Percentiles rank a stretch among this genome's conserved stretches.
Evolutionary conservation across 2,888 invertebrate species (phyloP).

Genomic region (Diaprepes abbreviatus): DNA sequence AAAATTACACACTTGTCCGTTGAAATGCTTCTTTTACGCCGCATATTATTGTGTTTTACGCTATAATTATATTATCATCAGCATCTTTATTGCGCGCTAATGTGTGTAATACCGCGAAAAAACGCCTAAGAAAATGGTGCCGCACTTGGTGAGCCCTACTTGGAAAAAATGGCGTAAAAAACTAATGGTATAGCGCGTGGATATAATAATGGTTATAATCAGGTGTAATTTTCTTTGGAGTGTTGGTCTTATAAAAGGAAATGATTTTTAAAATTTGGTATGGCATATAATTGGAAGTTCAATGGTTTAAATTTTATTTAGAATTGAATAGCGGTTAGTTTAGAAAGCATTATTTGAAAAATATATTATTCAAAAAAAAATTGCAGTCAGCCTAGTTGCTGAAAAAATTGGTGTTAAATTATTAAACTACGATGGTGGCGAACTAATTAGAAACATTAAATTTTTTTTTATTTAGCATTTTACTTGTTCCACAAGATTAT

Average conservation of each 20-base stretch:
- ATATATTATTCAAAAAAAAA: too few species aligned
- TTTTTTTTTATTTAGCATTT: too few species aligned
- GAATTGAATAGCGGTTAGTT: too few species aligned
- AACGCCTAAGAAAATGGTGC: conserved; percentile 22
- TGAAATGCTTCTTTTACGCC: conserved; percentile 41
- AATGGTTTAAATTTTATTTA: too few species aligned
- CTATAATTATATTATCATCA: conserved; percentile 48
- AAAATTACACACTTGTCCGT: conserved; percentile 52
- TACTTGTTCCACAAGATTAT: too few species aligned
- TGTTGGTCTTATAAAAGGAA: background rate
- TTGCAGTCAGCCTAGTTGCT: too few species aligned
- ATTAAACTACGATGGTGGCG: too few species aligned
- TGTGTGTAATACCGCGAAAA: conserved; percentile 41
- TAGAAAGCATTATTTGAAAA: too few species aligned
- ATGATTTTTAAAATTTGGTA: background rate
- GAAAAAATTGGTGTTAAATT: too few species aligned
- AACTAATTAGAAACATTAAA: too few species aligned
- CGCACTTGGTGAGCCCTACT: conserved; percentile 13
- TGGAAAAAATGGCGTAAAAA: conserved; percentile 23
- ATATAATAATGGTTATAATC: conserved; percentile 28
- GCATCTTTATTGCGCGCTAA: conserved; percentile 41
- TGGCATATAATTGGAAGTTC: background rate
- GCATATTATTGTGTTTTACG: conserved; percentile 41
- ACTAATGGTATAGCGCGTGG: conserved; percentile 28
- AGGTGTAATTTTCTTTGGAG: conserved; percentile 23